Evolutionary conservation across 2,113 vertebrate genomes (phyloP).

Genomic region (Aix galericulata): DNA sequence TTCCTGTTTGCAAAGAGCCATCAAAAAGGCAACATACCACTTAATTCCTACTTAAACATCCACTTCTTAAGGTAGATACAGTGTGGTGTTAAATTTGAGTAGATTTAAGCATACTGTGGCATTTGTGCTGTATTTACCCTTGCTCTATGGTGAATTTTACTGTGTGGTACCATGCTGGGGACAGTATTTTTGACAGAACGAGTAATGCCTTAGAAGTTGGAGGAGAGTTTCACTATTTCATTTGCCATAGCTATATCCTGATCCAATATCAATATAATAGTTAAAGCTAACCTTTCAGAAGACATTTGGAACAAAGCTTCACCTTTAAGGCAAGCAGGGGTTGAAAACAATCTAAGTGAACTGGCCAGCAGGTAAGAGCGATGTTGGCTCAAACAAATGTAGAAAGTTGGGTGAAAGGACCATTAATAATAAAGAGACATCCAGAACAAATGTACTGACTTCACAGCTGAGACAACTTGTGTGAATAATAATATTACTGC

Average conservation of each 20-base stretch:
- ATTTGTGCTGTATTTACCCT: background rate
- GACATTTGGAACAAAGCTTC: slow-evolving; percentile 45
- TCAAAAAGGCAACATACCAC: background rate
- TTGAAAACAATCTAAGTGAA: slow-evolving; percentile 31
- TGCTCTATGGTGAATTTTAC: background rate
- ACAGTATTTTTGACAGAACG: background rate
- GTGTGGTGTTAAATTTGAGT: background rate
- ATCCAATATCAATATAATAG: background rate
- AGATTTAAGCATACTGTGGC: background rate
- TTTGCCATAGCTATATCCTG: background rate
- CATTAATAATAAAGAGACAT: slow-evolving; percentile 66
- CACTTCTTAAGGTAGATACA: background rate
- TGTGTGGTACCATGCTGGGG: background rate
- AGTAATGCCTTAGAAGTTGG: background rate
- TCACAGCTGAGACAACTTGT: slow-evolving; percentile 52
- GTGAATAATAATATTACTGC: slow-evolving; percentile 66
- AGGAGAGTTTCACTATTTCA: background rate
- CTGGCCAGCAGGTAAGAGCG: slow-evolving; percentile 40
- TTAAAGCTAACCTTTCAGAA: slow-evolving; percentile 45
- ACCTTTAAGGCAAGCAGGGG: slow-evolving; percentile 45
- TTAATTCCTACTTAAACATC: background rate
- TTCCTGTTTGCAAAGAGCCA: accelerated
- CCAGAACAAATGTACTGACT: slow-evolving; percentile 60
- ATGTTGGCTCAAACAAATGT: slow-evolving; percentile 37
- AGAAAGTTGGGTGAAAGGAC: slow-evolving; percentile 38